Percentiles rank a stretch among this genome's conserved stretches.
Conservation (phyloP, 2,888 invertebrate species). For the Sepioteuthis lessoniana region DNA sequence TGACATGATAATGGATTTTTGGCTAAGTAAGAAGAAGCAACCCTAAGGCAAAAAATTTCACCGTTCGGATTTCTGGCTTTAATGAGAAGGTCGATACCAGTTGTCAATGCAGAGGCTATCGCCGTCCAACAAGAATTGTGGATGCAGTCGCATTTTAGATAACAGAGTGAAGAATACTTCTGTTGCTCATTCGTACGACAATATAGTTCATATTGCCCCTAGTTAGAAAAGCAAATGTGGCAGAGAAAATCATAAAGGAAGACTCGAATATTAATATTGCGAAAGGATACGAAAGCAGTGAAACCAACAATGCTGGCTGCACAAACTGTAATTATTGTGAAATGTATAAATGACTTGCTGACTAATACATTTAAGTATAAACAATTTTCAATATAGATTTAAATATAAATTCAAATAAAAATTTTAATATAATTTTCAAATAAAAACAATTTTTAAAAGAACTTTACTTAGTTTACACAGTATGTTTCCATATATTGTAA, state of each 20-base stretch:
- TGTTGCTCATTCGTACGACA: neutral
- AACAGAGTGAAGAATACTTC: neutral
- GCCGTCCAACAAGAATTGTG: neutral
- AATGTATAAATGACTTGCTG: neutral
- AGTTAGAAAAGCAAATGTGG: neutral
- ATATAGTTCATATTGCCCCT: neutral
- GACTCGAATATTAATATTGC: neutral
- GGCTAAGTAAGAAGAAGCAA: neutral
- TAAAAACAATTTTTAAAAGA: neutral
- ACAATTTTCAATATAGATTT: too few relatives aligned
- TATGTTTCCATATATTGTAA: neutral
- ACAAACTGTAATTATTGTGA: neutral
- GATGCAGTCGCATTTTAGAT: neutral
- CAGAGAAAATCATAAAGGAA: neutral
- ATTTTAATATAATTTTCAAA: too few relatives aligned
- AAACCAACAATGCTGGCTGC: neutral
- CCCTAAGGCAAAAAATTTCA: neutral
- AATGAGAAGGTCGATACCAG: neutral
- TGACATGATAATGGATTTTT: constrained; percentile 23
- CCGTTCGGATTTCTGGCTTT: constrained; percentile 20
- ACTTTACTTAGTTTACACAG: neutral
- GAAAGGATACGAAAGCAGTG: neutral
- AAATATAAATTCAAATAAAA: too few relatives aligned
- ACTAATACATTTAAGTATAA: neutral
- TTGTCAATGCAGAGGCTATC: neutral